Percentiles rank a stretch among this genome's conserved stretches.
Conservation (phyloP, 2,113 vertebrate genomes). For the Alligator mississippiensis region DNA sequence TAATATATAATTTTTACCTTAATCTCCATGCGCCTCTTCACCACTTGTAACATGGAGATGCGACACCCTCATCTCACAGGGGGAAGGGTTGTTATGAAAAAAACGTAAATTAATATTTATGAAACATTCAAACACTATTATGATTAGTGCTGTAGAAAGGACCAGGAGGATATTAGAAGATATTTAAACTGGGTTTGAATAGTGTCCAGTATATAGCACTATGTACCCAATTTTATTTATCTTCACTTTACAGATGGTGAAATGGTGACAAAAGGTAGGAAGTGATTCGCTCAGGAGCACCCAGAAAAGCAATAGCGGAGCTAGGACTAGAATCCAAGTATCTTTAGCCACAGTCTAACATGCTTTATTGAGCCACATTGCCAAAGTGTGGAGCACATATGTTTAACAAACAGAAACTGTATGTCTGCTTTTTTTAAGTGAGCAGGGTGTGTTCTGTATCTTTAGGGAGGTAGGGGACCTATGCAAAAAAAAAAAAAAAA, state of each 20-base stretch:
- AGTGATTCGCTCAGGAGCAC: not conserved
- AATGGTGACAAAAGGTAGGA: not conserved
- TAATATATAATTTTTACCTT: not conserved
- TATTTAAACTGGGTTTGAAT: not conserved
- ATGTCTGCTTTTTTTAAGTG: not conserved
- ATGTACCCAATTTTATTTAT: too few relatives aligned
- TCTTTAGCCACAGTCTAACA: rapidly evolving
- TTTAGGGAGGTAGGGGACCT: not conserved
- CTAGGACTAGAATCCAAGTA: not conserved
- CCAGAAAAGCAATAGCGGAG: not conserved
- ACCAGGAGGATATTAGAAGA: not conserved
- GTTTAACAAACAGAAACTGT: not conserved
- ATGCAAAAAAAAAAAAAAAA: not conserved
- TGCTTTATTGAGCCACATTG: not conserved
- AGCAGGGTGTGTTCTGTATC: not conserved
- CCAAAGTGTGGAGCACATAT: not conserved
- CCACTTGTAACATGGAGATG: not conserved
- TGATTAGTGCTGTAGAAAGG: not conserved
- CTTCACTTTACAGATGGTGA: too few relatives aligned
- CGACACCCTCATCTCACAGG: not conserved
- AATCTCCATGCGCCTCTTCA: not conserved
- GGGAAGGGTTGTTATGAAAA: not conserved
- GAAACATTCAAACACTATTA: not conserved
- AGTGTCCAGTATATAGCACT: not conserved
- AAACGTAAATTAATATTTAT: not conserved